Evolutionary conservation across 30 jellyfish, hydroid and myxozoan genomes (phyloP).

Genomic region (Hydractinia echinata): DNA sequence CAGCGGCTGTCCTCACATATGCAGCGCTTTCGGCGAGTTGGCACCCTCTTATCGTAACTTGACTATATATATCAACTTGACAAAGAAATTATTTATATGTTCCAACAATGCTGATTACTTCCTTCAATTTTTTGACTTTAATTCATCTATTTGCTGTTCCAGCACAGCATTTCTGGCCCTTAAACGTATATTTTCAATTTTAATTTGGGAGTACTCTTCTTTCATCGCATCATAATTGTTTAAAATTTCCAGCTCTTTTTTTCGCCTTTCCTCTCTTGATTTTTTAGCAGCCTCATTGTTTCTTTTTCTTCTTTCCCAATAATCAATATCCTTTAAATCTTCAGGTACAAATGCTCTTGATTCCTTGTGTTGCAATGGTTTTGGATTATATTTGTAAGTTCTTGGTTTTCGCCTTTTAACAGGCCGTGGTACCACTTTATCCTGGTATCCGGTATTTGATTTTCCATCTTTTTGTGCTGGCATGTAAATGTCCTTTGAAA

Average conservation of each 20-base stretch:
- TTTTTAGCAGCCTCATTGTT: conserved; percentile 84
- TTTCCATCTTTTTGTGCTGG: background rate
- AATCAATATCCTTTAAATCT: conserved; percentile 50
- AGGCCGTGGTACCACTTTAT: conserved; percentile 9
- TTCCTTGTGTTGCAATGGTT: conserved; percentile 78
- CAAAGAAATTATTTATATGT: no score
- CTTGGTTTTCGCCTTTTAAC: conserved; percentile 51
- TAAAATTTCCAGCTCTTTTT: conserved; percentile 75
- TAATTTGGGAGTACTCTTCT: conserved; percentile 44
- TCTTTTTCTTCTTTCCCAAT: conserved; percentile 81
- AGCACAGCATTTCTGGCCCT: conserved; percentile 51
- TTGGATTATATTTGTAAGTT: conserved; percentile 76
- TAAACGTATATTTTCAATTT: conserved; percentile 36
- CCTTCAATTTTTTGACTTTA: background rate
- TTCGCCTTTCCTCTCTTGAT: conserved; percentile 85
- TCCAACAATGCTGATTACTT: no score
- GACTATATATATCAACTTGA: no score
- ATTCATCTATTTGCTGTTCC: conserved; percentile 30
- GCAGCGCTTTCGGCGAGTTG: no score
- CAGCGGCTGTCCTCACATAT: no score
- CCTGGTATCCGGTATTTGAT: background rate
- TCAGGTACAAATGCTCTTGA: conserved; percentile 74
- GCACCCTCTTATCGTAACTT: no score
- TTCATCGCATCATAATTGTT: conserved; percentile 45
- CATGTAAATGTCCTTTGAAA: background rate